These are phyloP conservation scores for Lycaena phlaeas DNA, from an alignment of 2,888 invertebrate genomes.

Conservation along the genomic window DNA sequence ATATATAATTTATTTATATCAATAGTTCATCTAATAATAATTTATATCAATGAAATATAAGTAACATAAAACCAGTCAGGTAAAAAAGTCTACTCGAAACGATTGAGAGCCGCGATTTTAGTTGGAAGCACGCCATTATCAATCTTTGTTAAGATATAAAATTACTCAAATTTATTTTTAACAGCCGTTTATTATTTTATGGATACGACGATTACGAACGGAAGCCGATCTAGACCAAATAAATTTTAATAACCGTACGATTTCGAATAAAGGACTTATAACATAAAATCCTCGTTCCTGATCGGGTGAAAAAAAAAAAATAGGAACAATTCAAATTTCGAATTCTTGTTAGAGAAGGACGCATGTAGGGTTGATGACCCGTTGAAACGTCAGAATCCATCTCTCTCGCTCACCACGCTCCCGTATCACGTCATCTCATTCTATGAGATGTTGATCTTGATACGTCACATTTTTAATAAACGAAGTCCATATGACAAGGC, in stretches of 20 bases:
- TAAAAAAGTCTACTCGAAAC: constrained; percentile 23
- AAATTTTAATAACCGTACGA: constrained; percentile 53
- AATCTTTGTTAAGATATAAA: constrained; percentile 47
- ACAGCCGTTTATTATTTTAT: constrained; percentile 44
- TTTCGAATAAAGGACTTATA: constrained; percentile 29
- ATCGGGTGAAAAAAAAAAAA: constrained; percentile 64
- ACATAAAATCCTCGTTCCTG: constrained; percentile 42
- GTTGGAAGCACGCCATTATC: constrained; percentile 33
- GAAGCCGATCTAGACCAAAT: constrained; percentile 54
- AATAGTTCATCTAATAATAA: too few relatives aligned
- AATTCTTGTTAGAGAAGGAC: constrained; percentile 72
- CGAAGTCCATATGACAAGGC: constrained; percentile 69
- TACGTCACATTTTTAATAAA: constrained; percentile 74
- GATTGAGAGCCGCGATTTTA: constrained; percentile 25
- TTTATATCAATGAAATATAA: too few relatives aligned
- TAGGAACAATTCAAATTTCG: constrained; percentile 72
- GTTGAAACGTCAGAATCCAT: constrained; percentile 66
- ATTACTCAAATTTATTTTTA: constrained; percentile 44
- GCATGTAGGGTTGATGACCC: constrained; percentile 70
- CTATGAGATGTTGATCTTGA: constrained; percentile 71
- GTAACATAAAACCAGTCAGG: constrained; percentile 22
- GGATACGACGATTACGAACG: constrained; percentile 52
- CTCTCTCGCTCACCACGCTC: constrained; percentile 40
- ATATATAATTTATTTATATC: too few relatives aligned
- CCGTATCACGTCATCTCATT: constrained; percentile 43